Conservation (phyloP, 2,113 vertebrate species). For the Calidris pygmaea region DNA sequence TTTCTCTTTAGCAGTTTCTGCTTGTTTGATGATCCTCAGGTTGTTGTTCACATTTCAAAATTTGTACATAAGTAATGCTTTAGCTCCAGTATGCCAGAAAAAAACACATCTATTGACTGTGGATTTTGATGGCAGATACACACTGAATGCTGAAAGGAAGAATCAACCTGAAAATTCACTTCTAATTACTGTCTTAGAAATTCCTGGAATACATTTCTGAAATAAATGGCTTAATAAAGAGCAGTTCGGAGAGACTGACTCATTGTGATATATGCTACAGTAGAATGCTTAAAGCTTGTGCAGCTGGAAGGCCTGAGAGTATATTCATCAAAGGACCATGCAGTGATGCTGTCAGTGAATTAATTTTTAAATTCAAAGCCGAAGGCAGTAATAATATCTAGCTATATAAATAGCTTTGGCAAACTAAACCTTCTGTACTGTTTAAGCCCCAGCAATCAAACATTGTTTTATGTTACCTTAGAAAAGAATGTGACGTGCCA, state of each 20-base stretch:
- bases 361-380: not conserved
- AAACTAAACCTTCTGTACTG: not conserved
- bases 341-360: not conserved
- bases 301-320: not conserved
- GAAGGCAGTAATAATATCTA: not conserved
- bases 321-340: not conserved
- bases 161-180: not conserved
- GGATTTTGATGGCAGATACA: not conserved
- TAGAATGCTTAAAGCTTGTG: not conserved
- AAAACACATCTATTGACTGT: not conserved
- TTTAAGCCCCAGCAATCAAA: not conserved
- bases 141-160: not conserved
- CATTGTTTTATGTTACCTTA: not conserved
- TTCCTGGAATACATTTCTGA: not conserved
- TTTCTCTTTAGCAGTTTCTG: not conserved
- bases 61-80: not conserved
- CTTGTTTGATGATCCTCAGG: not conserved
- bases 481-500: not conserved
- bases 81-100: not conserved
- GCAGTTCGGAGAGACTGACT: not conserved
- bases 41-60: not conserved
- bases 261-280: not conserved
- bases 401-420: not conserved
- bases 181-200: not conserved
- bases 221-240: not conserved